These are phyloP conservation scores for Erebia palarica DNA, from an alignment of 2,888 invertebrate species.

Conservation along the genomic window DNA sequence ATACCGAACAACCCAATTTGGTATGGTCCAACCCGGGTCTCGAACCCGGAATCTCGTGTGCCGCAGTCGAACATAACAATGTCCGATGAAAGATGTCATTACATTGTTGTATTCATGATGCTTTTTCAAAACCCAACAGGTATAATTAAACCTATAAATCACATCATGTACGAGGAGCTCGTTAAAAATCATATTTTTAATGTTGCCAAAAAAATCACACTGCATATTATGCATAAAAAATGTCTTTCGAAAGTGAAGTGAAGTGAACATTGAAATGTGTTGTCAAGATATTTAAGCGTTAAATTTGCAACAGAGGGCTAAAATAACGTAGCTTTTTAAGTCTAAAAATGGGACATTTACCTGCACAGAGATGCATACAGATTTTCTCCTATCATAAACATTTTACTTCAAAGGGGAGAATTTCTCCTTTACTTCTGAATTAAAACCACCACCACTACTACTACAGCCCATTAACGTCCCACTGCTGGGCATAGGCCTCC, in stretches of 20 bases:
- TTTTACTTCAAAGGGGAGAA: too few relatives aligned
- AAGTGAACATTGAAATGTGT: slow-evolving; percentile 31
- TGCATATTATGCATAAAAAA: slow-evolving; percentile 16
- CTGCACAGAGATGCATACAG: not conserved
- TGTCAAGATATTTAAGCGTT: not conserved
- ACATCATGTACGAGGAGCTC: not conserved
- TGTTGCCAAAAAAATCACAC: slow-evolving; percentile 1
- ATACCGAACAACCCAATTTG: too few relatives aligned
- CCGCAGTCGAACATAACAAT: too few relatives aligned
- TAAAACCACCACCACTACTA: too few relatives aligned
- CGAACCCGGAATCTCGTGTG: too few relatives aligned
- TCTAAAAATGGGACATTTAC: not conserved
- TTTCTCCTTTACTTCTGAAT: too few relatives aligned
- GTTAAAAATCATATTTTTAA: slow-evolving; percentile 27
- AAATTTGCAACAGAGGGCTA: not conserved
- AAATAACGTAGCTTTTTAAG: not conserved
- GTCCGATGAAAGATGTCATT: not conserved
- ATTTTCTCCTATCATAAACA: too few relatives aligned
- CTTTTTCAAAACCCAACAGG: not conserved
- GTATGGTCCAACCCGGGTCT: too few relatives aligned
- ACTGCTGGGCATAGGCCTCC: too few relatives aligned
- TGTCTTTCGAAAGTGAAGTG: slow-evolving; percentile 23
- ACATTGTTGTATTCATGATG: not conserved
- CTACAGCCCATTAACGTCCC: too few relatives aligned
- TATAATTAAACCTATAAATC: slow-evolving; percentile 3